Base-by-base conservation (phyloP, 2,797 vertebrate genomes). In the Silurus lanzhouensis region DNA sequence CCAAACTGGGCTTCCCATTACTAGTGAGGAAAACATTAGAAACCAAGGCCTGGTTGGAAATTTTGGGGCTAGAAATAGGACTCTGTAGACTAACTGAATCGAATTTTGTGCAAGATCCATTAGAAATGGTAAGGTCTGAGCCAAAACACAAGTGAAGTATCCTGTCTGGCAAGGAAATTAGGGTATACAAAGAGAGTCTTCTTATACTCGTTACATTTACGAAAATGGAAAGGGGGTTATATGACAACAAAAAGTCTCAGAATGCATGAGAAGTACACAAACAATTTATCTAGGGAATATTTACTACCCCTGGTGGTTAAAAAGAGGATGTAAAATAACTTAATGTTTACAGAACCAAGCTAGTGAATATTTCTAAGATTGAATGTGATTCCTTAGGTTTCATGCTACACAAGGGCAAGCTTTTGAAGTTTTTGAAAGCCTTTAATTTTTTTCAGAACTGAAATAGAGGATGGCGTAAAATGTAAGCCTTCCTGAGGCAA, bases 361-460 rank as follows among this genome's bases (percentile, higher is more conserved):
- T 72, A 48, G 12, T n/a, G 14, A 74, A 76, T 58, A 58, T 79
- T 84, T 60, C 64, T 60, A 68, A 52, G 38, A 63, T 66, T 66
- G 13, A 38, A 14, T 5, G 10, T 61, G 27, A 61, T 2, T 78
- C 10, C 75, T 10, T 60, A 1, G 57, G 57, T 44, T 78, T 44
- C 60, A 57, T 61, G 19, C 19, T 14, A 78, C 19, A 22, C 75
- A 61, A 20, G 14, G 19, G 58, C 17, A 58, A 31, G 74, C 58
- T n/a, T 64, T 38, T 38, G 38, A 38, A 38, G 61, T n/a, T 76
- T 75, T 76, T 58, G 74, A 57, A 75, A 27, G 72, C 64, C 71
- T 48, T 19, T 58, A 25, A 15, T 22, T 48, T 64, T 82, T 84
- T 86, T 60, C 70, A 20, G 67, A 82, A 60, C 25, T 57, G 38